Base-by-base conservation (phyloP, 2,888 invertebrate genomes). In the Mactromeris polynyma region DNA sequence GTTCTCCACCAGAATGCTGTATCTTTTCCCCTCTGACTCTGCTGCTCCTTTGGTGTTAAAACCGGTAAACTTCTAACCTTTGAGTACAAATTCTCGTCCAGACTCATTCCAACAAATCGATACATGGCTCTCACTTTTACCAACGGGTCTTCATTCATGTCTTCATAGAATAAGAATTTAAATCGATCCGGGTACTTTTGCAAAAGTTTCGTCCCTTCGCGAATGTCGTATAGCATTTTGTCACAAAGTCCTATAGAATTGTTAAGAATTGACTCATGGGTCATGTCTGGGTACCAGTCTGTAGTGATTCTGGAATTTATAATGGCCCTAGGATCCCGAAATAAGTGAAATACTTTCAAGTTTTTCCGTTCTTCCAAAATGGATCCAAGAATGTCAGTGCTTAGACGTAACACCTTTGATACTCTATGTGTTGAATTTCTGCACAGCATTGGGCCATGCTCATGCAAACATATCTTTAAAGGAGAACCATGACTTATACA, bases 1-100 rank as follows among this genome's bases (percentile, higher is more conserved):
- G 11, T 42, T 26, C 83, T 82, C 91, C 91, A 91, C 91, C 91
- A 91, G 31, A 42, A 84, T 19, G 88, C 88, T 40, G 89, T 89
- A 73, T 91, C 87, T 42, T 69, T 54, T 33, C n/a, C 51, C n/a
- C 81, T 40, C 6, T 38, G 73, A 42, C 31, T 46, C 69, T 6
- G 3, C 42, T 69, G 26, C 2, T 40, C 40, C 1, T 33, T n/a
- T 4, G 54, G 38, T 2, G 7, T 42, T 42, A 82, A 82, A 0
- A 40, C 64, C 26, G 64, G 11, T 26, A 42, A 14, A 6, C 19
- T 64, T n/a, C 2, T 82, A 14, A 69, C 64, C 26, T 69, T 33
- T 26, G 64, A 64, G 19, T 42, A 69, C 40, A 21, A 14, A 7
- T 40, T 38, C 40, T 82, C 85, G 26, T 78, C 38, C 2, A 38